phyloP scores from a whole-genome alignment of 2,113 vertebrate species.

The Piprites chloris region DNA sequence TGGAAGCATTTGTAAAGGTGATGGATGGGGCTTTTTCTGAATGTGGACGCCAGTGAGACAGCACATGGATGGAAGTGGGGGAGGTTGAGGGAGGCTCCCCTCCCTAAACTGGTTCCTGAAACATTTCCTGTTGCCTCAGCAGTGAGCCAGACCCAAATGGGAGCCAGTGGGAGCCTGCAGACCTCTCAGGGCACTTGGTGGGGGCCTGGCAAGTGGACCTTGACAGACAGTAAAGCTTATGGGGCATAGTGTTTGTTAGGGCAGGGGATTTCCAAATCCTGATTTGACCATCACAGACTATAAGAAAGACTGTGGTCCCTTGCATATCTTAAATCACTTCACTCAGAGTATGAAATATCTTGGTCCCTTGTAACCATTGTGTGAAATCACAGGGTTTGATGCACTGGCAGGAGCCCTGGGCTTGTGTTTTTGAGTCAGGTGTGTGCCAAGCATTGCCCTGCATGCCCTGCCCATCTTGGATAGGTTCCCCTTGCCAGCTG shows the following conservation, averaged over 20 bases:
- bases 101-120: neutral
- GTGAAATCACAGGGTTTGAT: neutral
- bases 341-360: neutral
- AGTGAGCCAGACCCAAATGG: neutral
- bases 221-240: neutral
- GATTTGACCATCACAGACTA: fast-evolving
- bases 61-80: fast-evolving
- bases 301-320: neutral
- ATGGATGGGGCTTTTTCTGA: neutral
- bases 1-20: neutral
- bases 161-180: neutral
- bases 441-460: neutral
- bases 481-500: neutral
- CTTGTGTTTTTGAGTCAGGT: neutral
- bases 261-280: neutral
- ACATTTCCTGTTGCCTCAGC: neutral
- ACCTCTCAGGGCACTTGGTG: neutral
- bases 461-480: neutral
- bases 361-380: neutral
- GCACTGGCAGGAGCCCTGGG: neutral
- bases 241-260: fast-evolving
- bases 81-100: neutral
- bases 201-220: neutral
- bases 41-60: fast-evolving
- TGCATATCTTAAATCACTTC: fast-evolving